Evolutionary conservation across 2,113 vertebrate species (phyloP).

Genomic region (Capra hircus): DNA sequence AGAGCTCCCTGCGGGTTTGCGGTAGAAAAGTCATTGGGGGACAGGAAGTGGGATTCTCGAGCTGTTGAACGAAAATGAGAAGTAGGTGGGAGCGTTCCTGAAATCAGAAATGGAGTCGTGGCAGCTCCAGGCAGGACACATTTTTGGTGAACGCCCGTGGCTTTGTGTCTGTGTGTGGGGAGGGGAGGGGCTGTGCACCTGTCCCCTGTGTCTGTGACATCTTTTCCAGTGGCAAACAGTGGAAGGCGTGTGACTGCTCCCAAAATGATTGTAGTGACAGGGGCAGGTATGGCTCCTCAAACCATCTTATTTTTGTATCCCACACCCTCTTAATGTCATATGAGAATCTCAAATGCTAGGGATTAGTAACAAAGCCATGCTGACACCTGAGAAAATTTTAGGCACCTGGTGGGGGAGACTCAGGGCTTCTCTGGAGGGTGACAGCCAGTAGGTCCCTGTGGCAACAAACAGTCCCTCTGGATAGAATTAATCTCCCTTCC

Average conservation of each 20-base stretch:
- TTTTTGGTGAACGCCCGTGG: neutral
- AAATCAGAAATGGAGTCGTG: neutral
- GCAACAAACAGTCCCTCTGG: neutral
- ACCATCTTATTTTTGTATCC: neutral
- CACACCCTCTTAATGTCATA: neutral
- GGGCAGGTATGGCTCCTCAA: neutral
- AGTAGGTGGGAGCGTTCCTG: neutral
- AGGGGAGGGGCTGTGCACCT: neutral
- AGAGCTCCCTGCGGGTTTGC: neutral
- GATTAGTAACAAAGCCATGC: neutral
- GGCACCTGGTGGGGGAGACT: neutral
- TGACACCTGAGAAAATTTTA: neutral
- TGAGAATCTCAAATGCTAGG: neutral
- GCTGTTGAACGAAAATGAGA: neutral
- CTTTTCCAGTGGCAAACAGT: neutral
- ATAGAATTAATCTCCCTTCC: neutral
- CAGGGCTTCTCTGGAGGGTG: neutral
- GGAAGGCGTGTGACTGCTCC: neutral
- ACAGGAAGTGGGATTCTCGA: neutral
- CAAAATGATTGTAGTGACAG: neutral
- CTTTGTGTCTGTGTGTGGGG: accelerated
- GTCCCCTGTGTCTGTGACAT: neutral
- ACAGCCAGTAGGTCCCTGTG: neutral
- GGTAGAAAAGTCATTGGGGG: neutral
- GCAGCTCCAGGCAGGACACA: neutral